Evolutionary conservation across 2,113 vertebrate species (phyloP).

Genomic region (Corydoras sp.): DNA sequence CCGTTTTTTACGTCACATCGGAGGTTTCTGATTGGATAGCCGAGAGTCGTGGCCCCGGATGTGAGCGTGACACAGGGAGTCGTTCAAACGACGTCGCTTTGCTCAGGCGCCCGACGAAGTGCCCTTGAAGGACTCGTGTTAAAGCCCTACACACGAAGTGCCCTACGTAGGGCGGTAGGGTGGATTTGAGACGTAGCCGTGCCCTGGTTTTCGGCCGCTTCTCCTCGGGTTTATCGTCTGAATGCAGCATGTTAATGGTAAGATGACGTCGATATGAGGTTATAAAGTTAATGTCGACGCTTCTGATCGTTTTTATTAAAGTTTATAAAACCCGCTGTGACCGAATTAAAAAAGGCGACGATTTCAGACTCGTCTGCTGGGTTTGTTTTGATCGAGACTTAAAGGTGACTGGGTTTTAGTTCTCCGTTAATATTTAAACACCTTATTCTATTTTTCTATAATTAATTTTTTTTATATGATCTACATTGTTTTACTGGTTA

Average conservation of each 20-base stretch:
- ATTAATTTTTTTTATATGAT: too few relatives aligned
- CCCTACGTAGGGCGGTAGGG: neutral
- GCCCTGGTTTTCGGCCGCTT: neutral
- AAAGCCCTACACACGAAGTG: neutral
- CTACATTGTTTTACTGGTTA: too few relatives aligned
- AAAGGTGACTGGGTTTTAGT: too few relatives aligned
- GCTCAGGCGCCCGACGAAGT: neutral
- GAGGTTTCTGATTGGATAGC: neutral
- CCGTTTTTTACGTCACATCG: neutral
- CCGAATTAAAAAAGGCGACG: too few relatives aligned
- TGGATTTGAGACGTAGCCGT: neutral
- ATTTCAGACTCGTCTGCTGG: too few relatives aligned
- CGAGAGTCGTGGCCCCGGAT: neutral
- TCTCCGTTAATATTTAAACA: too few relatives aligned
- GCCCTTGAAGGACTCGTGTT: neutral
- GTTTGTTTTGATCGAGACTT: too few relatives aligned
- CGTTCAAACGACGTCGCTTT: neutral
- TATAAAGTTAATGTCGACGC: neutral
- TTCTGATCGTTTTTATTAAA: neutral
- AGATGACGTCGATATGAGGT: neutral
- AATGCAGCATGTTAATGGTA: conserved; percentile 26
- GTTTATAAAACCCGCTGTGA: too few relatives aligned
- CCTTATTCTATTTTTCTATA: too few relatives aligned
- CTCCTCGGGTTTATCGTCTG: neutral
- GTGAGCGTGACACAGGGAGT: neutral